Conservation (phyloP, 1,140 invertebrate genomes). For the Mizuhopecten yessoensis region DNA sequence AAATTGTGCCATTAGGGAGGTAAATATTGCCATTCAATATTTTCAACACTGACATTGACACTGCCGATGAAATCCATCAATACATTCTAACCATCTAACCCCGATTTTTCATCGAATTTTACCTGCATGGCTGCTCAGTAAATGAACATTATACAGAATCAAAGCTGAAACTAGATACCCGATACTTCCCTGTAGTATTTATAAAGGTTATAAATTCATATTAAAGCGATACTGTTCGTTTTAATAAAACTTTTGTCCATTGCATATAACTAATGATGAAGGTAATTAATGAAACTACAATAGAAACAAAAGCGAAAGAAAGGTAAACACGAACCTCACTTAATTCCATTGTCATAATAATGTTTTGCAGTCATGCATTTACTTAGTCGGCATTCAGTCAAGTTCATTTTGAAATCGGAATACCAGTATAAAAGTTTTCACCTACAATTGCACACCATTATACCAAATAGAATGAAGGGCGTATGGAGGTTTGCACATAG, state of each 20-base stretch:
- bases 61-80: not conserved
- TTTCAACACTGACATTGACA: not conserved
- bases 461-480: not conserved
- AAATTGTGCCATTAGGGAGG: not conserved
- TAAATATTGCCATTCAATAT: not conserved
- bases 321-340: too few species aligned
- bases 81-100: not conserved
- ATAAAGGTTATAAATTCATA: too few species aligned
- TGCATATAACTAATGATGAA: too few species aligned
- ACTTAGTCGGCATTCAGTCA: too few species aligned
- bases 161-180: not conserved
- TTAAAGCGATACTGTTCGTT: too few species aligned
- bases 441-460: not conserved
- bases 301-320: too few species aligned
- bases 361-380: too few species aligned
- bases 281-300: too few species aligned
- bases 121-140: not conserved
- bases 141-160: not conserved
- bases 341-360: too few species aligned
- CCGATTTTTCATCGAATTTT: conserved; percentile 24
- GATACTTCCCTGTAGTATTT: not conserved
- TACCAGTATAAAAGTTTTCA: not conserved
- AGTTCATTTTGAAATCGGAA: not conserved
- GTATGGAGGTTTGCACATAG: not conserved
- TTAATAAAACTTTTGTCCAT: too few species aligned